A percentile compares a stretch with the other conserved stretches of the same genome.
Evolutionary conservation across 2,113 vertebrate genomes (phyloP).

Genomic region (Eudyptes chrysolophus): DNA sequence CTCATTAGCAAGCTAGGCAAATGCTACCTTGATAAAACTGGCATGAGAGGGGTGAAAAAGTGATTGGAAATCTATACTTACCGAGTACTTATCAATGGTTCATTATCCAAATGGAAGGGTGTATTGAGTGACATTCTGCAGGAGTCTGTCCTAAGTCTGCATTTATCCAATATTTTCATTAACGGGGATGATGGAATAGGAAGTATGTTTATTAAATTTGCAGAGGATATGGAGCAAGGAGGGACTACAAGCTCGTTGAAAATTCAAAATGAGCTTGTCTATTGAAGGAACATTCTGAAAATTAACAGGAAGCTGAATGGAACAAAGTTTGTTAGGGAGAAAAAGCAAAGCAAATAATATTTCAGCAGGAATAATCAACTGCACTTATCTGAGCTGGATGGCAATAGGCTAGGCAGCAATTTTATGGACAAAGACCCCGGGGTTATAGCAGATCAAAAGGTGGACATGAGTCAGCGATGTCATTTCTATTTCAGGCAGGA

Average conservation of each 20-base stretch:
- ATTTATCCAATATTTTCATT: constrained; percentile 69
- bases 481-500: background rate
- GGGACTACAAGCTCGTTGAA: background rate
- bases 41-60: constrained; percentile 11
- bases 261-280: constrained; percentile 39
- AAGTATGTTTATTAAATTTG: constrained; percentile 62
- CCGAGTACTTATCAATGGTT: constrained; percentile 30
- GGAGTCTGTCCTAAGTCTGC: constrained; percentile 33
- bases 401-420: background rate
- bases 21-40: background rate
- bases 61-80: constrained; percentile 59
- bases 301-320: background rate
- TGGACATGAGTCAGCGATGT: background rate
- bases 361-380: background rate
- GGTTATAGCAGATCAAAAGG: background rate
- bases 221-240: constrained; percentile 48
- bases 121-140: constrained; percentile 63
- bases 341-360: background rate
- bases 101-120: constrained; percentile 52
- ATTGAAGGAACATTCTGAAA: background rate
- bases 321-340: background rate
- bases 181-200: constrained; percentile 22
- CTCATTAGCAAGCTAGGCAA: constrained; percentile 14
- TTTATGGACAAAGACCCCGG: background rate
- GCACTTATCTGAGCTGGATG: background rate